phyloP scores from a whole-genome alignment of 2,888 invertebrate species.

The Catonia carolina region DNA sequence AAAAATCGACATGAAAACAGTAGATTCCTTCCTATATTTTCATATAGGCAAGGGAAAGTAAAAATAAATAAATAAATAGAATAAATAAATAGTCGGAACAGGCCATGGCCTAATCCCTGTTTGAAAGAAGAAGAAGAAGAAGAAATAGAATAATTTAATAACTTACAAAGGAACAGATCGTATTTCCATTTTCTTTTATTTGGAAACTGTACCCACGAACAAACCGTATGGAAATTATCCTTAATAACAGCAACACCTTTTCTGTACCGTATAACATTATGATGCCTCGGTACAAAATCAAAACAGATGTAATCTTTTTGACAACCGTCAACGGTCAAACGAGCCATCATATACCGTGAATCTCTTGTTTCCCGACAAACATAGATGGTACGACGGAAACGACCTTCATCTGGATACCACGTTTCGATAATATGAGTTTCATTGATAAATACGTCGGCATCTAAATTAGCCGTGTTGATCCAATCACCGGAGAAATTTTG shows the following conservation, averaged over 20 bases:
- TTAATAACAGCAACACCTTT: slow-evolving; percentile 83
- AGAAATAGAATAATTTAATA: no score
- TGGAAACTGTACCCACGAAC: slow-evolving; percentile 89
- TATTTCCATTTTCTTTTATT: slow-evolving; percentile 82
- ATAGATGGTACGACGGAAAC: slow-evolving; percentile 83
- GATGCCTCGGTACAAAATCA: slow-evolving; percentile 92
- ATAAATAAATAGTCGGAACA: no score
- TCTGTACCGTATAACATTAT: slow-evolving; percentile 88
- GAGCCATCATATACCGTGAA: slow-evolving; percentile 88
- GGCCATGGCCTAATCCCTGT: no score
- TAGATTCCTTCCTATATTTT: no score
- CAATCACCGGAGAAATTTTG: slow-evolving; percentile 91
- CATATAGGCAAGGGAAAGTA: no score
- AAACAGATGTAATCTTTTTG: slow-evolving; percentile 98
- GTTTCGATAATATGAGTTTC: slow-evolving; percentile 95
- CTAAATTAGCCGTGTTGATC: slow-evolving; percentile 96
- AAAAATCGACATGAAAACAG: no score
- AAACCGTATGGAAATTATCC: slow-evolving; percentile 85
- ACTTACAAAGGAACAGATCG: slow-evolving; percentile 62
- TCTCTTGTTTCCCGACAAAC: slow-evolving; percentile 91
- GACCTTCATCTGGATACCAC: slow-evolving; percentile 86
- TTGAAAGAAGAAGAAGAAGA: no score
- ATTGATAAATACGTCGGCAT: slow-evolving; percentile 89
- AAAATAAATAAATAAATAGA: no score
- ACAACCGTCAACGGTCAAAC: slow-evolving; percentile 92